A percentile compares a stretch with the other conserved stretches of the same genome.
phyloP scores from a whole-genome alignment of 2,113 vertebrate genomes.

The Elachura formosa region DNA sequence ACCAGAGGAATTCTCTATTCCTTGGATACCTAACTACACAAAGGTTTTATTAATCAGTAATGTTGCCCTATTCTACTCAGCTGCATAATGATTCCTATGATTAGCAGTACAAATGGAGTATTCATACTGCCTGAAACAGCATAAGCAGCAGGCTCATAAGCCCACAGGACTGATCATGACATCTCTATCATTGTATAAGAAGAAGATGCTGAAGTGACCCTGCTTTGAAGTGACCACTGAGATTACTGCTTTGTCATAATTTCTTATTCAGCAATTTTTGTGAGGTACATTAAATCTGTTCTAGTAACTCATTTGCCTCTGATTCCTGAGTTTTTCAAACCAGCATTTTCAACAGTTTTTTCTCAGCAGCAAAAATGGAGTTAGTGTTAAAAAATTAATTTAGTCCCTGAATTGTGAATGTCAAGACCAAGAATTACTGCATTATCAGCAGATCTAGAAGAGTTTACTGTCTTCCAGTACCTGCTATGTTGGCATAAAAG shows the following conservation, averaged over 20 bases:
- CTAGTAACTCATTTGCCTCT: not conserved
- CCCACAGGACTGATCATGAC: not conserved
- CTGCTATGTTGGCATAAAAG: not conserved
- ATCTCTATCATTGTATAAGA: not conserved
- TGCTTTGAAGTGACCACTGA: not conserved
- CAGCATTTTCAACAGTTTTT: not conserved
- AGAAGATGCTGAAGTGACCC: not conserved
- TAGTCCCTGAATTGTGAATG: not conserved
- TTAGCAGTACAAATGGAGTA: not conserved
- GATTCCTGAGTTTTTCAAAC: not conserved
- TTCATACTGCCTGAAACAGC: not conserved
- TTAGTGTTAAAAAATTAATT: not conserved
- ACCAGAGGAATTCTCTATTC: not conserved
- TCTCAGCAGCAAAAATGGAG: not conserved
- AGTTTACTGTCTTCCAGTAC: not conserved
- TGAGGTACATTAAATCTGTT: not conserved
- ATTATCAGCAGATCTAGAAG: not conserved
- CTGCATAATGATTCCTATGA: not conserved
- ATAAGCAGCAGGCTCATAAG: not conserved
- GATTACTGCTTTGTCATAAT: not conserved
- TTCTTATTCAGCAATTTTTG: not conserved
- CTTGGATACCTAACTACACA: not conserved
- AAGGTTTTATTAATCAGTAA: not conserved
- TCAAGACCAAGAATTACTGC: not conserved
- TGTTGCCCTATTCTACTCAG: not conserved